Base-by-base conservation (phyloP, 2,113 vertebrate genomes). In the Periophthalmodon schlosseri region DNA sequence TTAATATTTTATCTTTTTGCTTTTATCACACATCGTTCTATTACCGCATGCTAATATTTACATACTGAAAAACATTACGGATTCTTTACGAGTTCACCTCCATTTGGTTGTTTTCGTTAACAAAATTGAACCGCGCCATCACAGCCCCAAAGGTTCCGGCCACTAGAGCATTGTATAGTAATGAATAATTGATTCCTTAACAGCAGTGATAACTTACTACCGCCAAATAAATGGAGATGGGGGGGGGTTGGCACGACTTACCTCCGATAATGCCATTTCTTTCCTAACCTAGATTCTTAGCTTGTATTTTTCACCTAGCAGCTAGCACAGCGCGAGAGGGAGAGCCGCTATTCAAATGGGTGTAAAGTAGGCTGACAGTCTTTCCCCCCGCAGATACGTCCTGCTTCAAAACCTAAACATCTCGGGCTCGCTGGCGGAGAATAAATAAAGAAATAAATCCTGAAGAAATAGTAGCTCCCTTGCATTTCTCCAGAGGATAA, bases 361-460 rank as follows among this genome's bases (percentile, higher is more conserved):
- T 84, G 92, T 91, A 89, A 89, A 93, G 86, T 88, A 78, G 85
- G 86, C 85, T 87, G 87, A 85, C 87, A 89, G 89, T 82, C 76
- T 18, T 81, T 80, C 81, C 69, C 69, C 80, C 82, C 21, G 73
- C 82, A 88, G 86, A 86, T 86, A 87, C 82, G 84, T 87, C 91
- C 89, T 81, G 86, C 86, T 84, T 90, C 86, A 87, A 87, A 87
- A 89, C 80, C 83, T 82, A 88, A 91, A 87, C 88, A 87, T 85
- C 83, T 79, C 85, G 2, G 74, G 78, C 75, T 73, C 52, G 75
- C 85, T 78, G 76, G 85, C 72, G n/a, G 73, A 78, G 82, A 91
- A 91, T 90, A 91, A 91, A 93, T 93, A 91, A 91, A 93, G 77
- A 90, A 90, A 90, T 86, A 87, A 90, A 81, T 82, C 52, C 56